Base-by-base conservation (phyloP, 2,113 vertebrate species). In the Saguinus imperator region DNA sequence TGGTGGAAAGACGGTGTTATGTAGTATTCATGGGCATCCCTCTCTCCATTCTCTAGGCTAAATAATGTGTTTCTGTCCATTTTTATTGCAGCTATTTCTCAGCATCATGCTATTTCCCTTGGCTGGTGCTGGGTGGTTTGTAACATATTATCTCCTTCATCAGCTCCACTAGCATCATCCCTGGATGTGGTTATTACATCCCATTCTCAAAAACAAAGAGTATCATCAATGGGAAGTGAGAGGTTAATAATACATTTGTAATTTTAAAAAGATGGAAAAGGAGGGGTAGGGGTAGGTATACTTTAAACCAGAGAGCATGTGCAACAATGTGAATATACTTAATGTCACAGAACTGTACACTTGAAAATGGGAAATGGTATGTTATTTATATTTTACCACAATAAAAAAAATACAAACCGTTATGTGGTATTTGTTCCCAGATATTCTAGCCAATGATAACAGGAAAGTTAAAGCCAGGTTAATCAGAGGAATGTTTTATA, bases 131-230 rank as follows among this genome's bases (percentile, higher is more conserved):
- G 99, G 99, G 97, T 99, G 99, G 20, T 99, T 99, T 23, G 97
- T 99, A 64, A 99, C 99, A 27, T 99, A 99, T 97, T 99, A 99
- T 93, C 37, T 99, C 87, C 99, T 99, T 94, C 99, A 99, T 84
- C 99, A 99, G 98, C 99, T 99, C 75, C 99, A 99, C 97, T 99
- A 99, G 97, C 99, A 99, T 83, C 99, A 99, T 94, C 99, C 99
- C 0, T 99, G 99, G 99, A 97, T 99, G 94, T 99, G 99, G 99
- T 99, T 99, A 89, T 99, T 99, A 5, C 99, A 99, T 72, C 99
- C 99, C 1, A 97, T 99, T 58, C 99, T 99, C 72, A 99, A 99
- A 98, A 99, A 98, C 95, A 99, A 99, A 95, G 99, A 99, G 97
- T 99, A 99, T 97, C 98, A 98, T 92, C 99, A 99, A 94, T 99